Conservation (phyloP, 64 coral and sea anemone genomes). For the Dendrophyllia cribrosa region DNA sequence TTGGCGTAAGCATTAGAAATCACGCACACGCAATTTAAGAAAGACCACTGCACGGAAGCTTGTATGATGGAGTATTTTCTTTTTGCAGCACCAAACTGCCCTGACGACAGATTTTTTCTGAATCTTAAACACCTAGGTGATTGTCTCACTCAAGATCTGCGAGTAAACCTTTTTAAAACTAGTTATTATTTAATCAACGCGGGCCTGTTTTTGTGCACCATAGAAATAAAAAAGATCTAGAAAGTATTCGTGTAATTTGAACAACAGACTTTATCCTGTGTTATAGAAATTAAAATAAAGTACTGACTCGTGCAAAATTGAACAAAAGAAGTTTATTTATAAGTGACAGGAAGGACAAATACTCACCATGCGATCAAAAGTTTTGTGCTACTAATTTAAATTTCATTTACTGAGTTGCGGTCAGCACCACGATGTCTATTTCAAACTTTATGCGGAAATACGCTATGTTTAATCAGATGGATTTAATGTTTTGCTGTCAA, state of each 20-base stretch:
- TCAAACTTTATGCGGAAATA: too few species aligned
- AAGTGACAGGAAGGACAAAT: background rate
- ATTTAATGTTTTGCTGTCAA: too few species aligned
- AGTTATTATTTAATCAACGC: background rate
- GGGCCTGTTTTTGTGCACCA: background rate
- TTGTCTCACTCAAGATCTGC: background rate
- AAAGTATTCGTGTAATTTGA: background rate
- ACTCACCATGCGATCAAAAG: background rate
- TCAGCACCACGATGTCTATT: too few species aligned
- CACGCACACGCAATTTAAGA: constrained; percentile 1
- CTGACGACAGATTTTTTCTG: background rate
- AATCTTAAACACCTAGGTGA: too few species aligned
- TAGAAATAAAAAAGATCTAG: background rate
- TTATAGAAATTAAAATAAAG: background rate
- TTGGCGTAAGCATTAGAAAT: background rate
- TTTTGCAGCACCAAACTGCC: background rate
- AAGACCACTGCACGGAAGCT: background rate
- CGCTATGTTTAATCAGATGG: too few species aligned
- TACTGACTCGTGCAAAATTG: background rate
- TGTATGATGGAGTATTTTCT: background rate
- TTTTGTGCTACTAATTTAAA: too few species aligned
- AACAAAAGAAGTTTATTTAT: background rate
- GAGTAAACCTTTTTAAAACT: background rate
- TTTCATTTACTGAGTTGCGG: too few species aligned
- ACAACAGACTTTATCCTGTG: background rate